These are phyloP conservation scores for Melanotaenia trifasciata DNA, from an alignment of 2,797 vertebrate genomes.

Conservation along the genomic window DNA sequence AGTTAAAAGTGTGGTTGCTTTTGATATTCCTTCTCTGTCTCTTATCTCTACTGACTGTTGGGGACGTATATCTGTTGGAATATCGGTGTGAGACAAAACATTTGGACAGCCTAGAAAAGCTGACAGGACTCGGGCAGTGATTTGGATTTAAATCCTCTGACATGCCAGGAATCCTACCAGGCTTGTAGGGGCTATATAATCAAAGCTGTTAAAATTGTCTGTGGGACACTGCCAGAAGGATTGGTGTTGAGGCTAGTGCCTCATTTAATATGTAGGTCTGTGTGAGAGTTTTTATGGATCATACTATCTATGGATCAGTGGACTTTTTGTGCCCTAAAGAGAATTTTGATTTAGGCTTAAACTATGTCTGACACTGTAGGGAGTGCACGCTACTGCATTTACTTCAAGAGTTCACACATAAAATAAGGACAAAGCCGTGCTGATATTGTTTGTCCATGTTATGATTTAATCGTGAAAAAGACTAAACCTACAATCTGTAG, in stretches of 20 bases:
- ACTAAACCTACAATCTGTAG: conserved; percentile 11
- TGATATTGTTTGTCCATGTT: not conserved
- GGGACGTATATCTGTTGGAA: conserved; percentile 35
- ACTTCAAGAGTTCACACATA: not conserved
- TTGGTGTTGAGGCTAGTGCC: conserved; percentile 5
- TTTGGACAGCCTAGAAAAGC: conserved; percentile 53
- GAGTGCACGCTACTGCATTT: not conserved
- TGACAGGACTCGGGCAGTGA: conserved; percentile 39
- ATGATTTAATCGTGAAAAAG: not conserved
- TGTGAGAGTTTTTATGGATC: conserved; percentile 3
- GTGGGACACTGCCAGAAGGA: conserved; percentile 35
- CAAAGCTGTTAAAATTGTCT: conserved; percentile 55
- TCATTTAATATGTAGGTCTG: conserved; percentile 22
- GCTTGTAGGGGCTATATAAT: conserved; percentile 59
- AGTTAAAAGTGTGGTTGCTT: not conserved
- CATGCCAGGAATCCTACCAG: conserved; percentile 72
- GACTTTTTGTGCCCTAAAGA: not conserved
- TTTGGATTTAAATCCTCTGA: conserved; percentile 73
- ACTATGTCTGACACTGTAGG: not conserved
- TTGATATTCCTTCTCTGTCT: conserved; percentile 10
- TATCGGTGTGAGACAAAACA: conserved; percentile 29
- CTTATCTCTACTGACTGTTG: conserved; percentile 31
- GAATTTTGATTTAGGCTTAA: conserved; percentile 4
- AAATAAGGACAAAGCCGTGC: not conserved
- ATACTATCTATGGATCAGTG: conserved; percentile 8